phyloP scores from a whole-genome alignment of 2,888 invertebrate genomes.

The Drosophila sordidula region DNA sequence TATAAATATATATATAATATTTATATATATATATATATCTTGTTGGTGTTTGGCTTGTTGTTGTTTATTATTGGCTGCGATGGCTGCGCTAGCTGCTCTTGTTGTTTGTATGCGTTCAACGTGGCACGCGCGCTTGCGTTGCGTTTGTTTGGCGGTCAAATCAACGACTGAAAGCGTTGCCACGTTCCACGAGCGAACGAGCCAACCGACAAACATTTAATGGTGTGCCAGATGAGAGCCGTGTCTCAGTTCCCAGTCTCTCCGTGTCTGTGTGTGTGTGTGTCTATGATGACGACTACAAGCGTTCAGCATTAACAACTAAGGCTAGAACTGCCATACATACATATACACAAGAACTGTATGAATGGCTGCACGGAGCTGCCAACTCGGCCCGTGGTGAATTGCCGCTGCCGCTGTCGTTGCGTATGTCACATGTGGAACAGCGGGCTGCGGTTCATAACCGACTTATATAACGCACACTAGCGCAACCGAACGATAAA shows the following conservation, averaged over 20 bases:
- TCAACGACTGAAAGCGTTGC: slow-evolving; percentile 81
- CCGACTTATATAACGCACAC: slow-evolving; percentile 74
- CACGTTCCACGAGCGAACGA: slow-evolving; percentile 50
- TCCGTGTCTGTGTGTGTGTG: slow-evolving; percentile 22
- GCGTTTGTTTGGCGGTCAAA: slow-evolving; percentile 83
- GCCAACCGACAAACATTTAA: slow-evolving; percentile 44
- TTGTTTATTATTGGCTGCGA: slow-evolving; percentile 39
- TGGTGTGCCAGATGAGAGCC: slow-evolving; percentile 49
- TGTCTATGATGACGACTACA: slow-evolving; percentile 11
- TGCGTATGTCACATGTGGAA: slow-evolving; percentile 29
- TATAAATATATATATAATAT: slow-evolving; percentile 23
- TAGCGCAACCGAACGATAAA: slow-evolving; percentile 45
- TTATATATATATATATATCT: slow-evolving; percentile 28
- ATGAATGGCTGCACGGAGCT: slow-evolving; percentile 49
- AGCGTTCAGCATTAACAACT: slow-evolving; percentile 5
- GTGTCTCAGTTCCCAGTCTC: slow-evolving; percentile 29
- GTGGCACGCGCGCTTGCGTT: slow-evolving; percentile 76
- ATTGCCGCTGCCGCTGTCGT: slow-evolving; percentile 6
- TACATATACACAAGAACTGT: background rate
- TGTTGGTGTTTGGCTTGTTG: slow-evolving; percentile 29
- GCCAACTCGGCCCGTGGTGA: slow-evolving; percentile 51
- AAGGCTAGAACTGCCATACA: slow-evolving; percentile 10
- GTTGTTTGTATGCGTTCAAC: slow-evolving; percentile 37
- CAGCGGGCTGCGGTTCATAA: slow-evolving; percentile 53
- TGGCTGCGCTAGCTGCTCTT: slow-evolving; percentile 37